Evolutionary conservation across 2,113 vertebrate species (phyloP), one percentile per base, ranked within the genome.

Genomic region (Megaptera novaeangliae): DNA sequence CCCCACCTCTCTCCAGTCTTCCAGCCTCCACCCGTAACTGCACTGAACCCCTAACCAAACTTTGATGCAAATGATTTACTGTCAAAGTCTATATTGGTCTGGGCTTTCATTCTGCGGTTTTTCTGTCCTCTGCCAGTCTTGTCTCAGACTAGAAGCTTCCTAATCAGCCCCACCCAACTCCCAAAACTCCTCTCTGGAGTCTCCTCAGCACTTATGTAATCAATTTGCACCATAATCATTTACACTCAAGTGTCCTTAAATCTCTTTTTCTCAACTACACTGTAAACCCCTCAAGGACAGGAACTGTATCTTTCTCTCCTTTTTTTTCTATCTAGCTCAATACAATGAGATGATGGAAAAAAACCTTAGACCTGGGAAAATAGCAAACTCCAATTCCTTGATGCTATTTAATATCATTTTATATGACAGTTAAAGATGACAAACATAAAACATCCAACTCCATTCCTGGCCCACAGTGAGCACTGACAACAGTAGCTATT

Each of bases 201-300:
- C 96, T 92, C 92, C 96, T 95, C 87, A 49, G 95, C 95, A 96
- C 97, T 97, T 94, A 95, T 63, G 93, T 75, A 80, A 96, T 97
- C 97, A 97, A 97, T 96, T 34, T 94, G 87, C 80, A 75, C 92
- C 77, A 64, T 77, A 88, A 88, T 94, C 91, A 91, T 91, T 96
- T 92, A 97, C 27, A 91, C 84, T 93, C 93, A 81, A 97, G 84
- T 49, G 88, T 95, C 95, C 94, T 96, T 82, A 93, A 78, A 83
- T 72, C 94, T 85, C 96, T 89, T 85, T 82, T 69, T 93, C 71
- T 75, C 92, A 94, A 61, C 87, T 84, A 57, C 9, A 64, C 93
- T 93, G 39, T 93, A 82, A 97, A 90, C 34, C 69, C 69, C 69
- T 52, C 57, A 57, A 91, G n/a, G 78, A 88, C 69, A 78, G n/a